Base-by-base conservation (phyloP, 2,113 vertebrate genomes). In the Nibea coibor region DNA sequence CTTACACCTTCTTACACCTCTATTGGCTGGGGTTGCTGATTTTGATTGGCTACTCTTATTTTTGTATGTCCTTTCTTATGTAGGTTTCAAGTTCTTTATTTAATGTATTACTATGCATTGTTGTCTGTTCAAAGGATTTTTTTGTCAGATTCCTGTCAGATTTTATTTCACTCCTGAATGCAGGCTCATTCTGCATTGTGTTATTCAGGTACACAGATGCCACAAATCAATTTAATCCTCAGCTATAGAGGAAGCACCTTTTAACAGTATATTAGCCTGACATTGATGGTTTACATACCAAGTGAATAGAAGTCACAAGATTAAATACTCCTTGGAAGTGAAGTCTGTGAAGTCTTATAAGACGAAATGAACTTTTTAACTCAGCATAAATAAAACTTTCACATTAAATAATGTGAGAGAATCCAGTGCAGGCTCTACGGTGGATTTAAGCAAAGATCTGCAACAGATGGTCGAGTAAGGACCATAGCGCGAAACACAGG, bases 391-490 rank as follows among this genome's bases (percentile, higher is more conserved):
- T 39, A 14, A 45, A 45, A 45, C 22, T 53, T 62, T 9, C 63
- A 56, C 22, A 54, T 24, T 22, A 16, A 4, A 48, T 15, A 26
- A 12, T 3, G 26, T 28, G n/a, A 69, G 15, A 72, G 51, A 58
- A 62, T 66, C 16, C 43, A 17, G 20, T 48, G 19, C 53, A 72
- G 28, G n/a, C 10, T 6, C 50, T 43, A 15, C 50, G 63, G 53
- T 53, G 15, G 47, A 65, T 84, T 84, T 67, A 26, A 75, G 63
- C 0, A 0, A 51, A 65, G 35, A 75, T 65, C 57, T 72, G 86
- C 90, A 91, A 89, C 89, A 91, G 89, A 90, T 92, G 90, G 88
- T 80, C 35, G 70, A 65, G 69, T 28, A 26, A 78, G 82, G 86
- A 82, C 84, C 31, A 42, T 9, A 9, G 35, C 6, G 65, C 75